Base-by-base conservation (phyloP, 2,113 vertebrate genomes). In the Myiozetetes cayanensis region DNA sequence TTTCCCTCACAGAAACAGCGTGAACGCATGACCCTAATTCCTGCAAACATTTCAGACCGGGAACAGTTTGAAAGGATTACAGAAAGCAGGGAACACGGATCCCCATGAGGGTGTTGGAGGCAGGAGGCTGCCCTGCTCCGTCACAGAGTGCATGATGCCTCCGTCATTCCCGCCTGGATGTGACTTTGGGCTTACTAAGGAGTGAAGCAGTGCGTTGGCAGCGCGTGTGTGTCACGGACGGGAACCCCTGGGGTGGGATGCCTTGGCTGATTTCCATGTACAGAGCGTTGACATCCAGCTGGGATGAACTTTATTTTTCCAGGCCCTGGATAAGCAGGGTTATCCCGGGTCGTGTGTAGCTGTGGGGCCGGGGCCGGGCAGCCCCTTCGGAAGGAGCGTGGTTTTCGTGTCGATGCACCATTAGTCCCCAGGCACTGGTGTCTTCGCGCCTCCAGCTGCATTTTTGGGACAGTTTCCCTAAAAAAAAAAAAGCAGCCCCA, bases 391-490 rank as follows among this genome's bases (percentile, higher is more conserved):
- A 49, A 50, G 72, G 6, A 41, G 17, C 23, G 17, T 12, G 4
- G 28, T 24, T 39, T 44, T n/a, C 2, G 0, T 49, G 10, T 11
- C 1, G 0, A 43, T 8, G 9, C 23, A 6, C 4, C 1, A 1
- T 25, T 39, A 22, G 23, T 17, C 65, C 65, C 72, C 21, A 17
- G 28, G 25, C 18, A 9, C 47, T 35, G 4, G 12, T 9, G 14
- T 31, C 22, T 41, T 33, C 1, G 20, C 9, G 9, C 33, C 55
- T 49, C 2, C 1, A 4, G 25, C n/a, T 61, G 72, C 1, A 2
- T 15, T 43, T 73, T 39, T n/a, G 31, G 72, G 59, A 33, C 1
- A 14, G 27, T 39, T 72, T n/a, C 58, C 50, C 44, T 24, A 28
- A 71, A 78, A 25, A 47, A 47, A 49, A 50, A 49, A 24, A 27